Base-by-base conservation (phyloP, 2,888 invertebrate species). In the Biston stratarius region DNA sequence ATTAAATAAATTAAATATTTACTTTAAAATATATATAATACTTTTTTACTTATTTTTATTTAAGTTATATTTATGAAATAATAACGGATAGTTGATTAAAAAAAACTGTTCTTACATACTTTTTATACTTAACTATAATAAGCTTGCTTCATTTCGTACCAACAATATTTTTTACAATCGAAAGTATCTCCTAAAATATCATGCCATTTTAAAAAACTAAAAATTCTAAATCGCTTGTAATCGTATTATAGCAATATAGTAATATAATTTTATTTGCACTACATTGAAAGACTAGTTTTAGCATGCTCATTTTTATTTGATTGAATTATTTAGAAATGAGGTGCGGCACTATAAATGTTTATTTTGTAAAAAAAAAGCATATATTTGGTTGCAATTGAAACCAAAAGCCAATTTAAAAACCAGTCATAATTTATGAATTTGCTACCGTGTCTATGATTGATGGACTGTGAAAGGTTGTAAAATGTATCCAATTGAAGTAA, bases 181-280 rank as follows among this genome's bases (percentile, higher is more conserved):
- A 55, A 55, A 55, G 55, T 42, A 12, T 24, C 55, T 38, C n/a
- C 8, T 11, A 42, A 55, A 40, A 24, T 52, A 52, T 38, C 14
- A 42, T 42, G 15, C 1, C 40, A 42, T 12, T 7, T 8, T 42
- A 14, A 12, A 40, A 40, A 7, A 7, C 24, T 55, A 24, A 2
- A 12, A 10, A 42, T 24, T 12, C 8, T 42, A 55, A 33, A 6
- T 12, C 11, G 24, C 12, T 5, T 3, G 15, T 53, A 6, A 15
- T 15, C 11, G 7, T 40, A 40, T 11, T 15, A 53, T 14, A 40
- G 38, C 15, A 33, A 24, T 49, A 36, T 7, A 36, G 36, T 36
- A 52, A 38, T 51, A 12, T 14, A 48, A 42, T 40, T 52, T 53
- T 53, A 53, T 40, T 53, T 15, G 53, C 53, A n/a, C 36, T 36